A percentile compares a stretch with the other conserved stretches of the same genome.
These are phyloP conservation scores for Eurypyga helias DNA, from an alignment of 2,113 vertebrate species.

Conservation along the genomic window DNA sequence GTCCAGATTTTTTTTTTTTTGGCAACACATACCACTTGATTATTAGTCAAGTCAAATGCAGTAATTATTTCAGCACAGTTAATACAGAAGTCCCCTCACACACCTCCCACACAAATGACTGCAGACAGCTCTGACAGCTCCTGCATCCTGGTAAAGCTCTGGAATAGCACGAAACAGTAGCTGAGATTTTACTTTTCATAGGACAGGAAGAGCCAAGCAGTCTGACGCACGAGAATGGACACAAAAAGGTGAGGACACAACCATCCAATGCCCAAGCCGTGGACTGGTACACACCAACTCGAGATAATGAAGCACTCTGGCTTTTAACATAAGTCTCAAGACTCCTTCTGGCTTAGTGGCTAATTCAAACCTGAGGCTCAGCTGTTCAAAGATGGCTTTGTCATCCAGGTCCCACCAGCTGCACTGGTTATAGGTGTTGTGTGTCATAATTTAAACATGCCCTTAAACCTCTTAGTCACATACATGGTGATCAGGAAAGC, in stretches of 20 bases:
- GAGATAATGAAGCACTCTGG: background rate
- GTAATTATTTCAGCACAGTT: constrained; percentile 37
- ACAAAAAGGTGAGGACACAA: background rate
- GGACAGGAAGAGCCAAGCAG: background rate
- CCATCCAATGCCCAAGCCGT: background rate
- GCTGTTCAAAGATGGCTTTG: background rate
- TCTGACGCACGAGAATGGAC: background rate
- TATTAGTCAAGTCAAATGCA: constrained; percentile 40
- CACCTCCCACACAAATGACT: constrained; percentile 42
- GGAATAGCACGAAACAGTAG: background rate
- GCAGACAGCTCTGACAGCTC: constrained; percentile 7
- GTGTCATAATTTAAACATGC: background rate
- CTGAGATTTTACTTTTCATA: background rate
- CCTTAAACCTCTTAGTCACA: background rate
- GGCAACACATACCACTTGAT: background rate
- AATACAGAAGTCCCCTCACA: constrained; percentile 16
- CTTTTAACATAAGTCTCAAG: background rate
- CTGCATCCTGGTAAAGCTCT: background rate
- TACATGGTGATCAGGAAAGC: background rate
- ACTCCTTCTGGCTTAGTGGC: background rate
- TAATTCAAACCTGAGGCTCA: background rate
- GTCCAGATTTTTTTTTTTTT: background rate
- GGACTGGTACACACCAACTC: fast-evolving
- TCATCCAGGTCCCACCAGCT: background rate
- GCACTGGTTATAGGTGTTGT: background rate